These are phyloP conservation scores for Intellagama lesueurii DNA, from an alignment of 2,797 vertebrate genomes.

Conservation along the genomic window DNA sequence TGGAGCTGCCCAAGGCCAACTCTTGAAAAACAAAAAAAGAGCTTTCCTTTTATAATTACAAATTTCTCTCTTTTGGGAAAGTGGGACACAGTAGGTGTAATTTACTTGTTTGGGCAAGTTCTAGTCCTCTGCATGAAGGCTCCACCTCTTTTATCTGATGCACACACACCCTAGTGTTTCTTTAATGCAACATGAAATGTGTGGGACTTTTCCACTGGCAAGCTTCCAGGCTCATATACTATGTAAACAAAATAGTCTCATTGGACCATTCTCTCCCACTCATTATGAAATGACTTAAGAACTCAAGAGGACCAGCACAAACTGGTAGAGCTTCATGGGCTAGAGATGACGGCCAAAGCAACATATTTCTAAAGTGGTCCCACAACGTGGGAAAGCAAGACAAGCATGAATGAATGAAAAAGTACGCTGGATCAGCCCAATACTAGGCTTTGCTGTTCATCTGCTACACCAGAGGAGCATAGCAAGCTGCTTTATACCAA, in stretches of 20 bases:
- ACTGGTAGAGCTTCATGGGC: constrained; percentile 27
- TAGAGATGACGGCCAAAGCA: constrained; percentile 23
- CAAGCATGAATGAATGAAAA: constrained; percentile 25
- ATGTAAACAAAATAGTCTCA: constrained; percentile 57
- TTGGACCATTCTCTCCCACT: constrained; percentile 47
- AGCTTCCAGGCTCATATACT: constrained; percentile 56
- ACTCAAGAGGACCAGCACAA: constrained; percentile 47
- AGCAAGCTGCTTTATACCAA: too few species aligned
- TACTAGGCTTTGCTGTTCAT: neutral
- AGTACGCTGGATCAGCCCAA: neutral
- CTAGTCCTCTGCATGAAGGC: constrained; percentile 42
- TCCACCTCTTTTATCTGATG: constrained; percentile 67
- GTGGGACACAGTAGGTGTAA: constrained; percentile 56
- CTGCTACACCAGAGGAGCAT: neutral
- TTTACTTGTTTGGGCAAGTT: constrained; percentile 66
- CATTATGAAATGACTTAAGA: constrained; percentile 47
- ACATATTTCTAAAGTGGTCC: constrained; percentile 17
- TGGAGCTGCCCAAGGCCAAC: constrained; percentile 53
- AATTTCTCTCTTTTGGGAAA: constrained; percentile 64
- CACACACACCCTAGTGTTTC: constrained; percentile 50
- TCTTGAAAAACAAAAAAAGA: constrained; percentile 44
- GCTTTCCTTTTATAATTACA: constrained; percentile 64
- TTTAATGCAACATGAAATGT: constrained; percentile 53
- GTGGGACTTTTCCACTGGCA: constrained; percentile 66
- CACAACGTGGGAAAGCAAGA: constrained; percentile 46